These are phyloP conservation scores for Harlomillsia oculata DNA, from an alignment of 1,140 invertebrate species.

Conservation along the genomic window DNA sequence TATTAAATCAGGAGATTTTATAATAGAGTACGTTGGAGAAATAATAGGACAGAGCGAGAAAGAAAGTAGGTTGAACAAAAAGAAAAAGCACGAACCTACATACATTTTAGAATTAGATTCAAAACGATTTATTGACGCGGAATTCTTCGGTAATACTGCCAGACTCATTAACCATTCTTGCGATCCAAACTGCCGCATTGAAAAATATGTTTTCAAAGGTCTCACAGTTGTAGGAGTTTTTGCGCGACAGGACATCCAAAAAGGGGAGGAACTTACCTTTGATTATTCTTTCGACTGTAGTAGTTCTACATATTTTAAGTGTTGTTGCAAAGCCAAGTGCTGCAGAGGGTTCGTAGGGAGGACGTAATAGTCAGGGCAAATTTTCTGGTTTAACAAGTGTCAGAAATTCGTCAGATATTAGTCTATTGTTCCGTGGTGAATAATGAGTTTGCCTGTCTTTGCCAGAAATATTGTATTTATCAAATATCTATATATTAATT, in stretches of 20 bases:
- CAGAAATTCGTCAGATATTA: too few species aligned
- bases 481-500: too few species aligned
- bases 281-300: constrained; percentile 21
- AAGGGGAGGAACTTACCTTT: constrained; percentile 26
- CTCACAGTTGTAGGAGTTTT: constrained; percentile 23
- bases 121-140: constrained; percentile 25
- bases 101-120: constrained; percentile 27
- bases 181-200: constrained; percentile 19
- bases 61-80: constrained; percentile 4
- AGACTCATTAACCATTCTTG: constrained; percentile 32
- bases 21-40: constrained; percentile 29
- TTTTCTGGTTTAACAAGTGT: too few species aligned
- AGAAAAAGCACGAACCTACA: constrained; percentile 20
- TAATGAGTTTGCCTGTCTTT: too few species aligned
- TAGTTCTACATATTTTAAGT: constrained; percentile 10
- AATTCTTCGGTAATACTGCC: constrained; percentile 23
- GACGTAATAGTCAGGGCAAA: too few species aligned
- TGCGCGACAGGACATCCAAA: constrained; percentile 8
- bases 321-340: constrained; percentile 6
- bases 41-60: constrained; percentile 18
- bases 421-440: too few species aligned
- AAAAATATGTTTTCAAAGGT: constrained; percentile 20
- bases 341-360: constrained; percentile 21
- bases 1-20: constrained; percentile 18
- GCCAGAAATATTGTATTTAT: too few species aligned